These are phyloP conservation scores for Acrossocheilus fasciatus DNA, from an alignment of 2,797 vertebrate genomes.

Conservation along the genomic window DNA sequence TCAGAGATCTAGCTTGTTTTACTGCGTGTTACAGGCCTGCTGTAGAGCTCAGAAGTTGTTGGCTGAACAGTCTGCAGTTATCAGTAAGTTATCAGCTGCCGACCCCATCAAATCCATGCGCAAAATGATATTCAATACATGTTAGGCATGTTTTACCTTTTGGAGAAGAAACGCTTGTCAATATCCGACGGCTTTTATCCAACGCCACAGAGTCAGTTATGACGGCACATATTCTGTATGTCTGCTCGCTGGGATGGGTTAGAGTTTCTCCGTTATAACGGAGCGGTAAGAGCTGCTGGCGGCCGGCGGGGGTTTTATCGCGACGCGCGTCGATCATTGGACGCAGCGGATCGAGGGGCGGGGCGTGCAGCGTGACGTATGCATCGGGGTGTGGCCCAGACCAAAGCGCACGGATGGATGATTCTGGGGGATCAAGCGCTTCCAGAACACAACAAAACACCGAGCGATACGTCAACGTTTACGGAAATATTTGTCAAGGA, in stretches of 20 bases:
- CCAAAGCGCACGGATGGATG: conserved; percentile 59
- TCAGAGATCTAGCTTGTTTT: neutral
- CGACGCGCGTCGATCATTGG: conserved; percentile 74
- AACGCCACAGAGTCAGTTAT: conserved; percentile 48
- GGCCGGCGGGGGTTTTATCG: conserved; percentile 74
- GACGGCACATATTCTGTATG: neutral
- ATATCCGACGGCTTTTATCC: conserved; percentile 70
- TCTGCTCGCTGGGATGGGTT: conserved; percentile 16
- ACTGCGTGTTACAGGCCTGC: neutral
- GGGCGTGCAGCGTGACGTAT: conserved; percentile 63
- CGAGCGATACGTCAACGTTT: conserved; percentile 65
- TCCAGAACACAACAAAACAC: conserved; percentile 60
- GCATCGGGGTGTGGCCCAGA: conserved; percentile 43
- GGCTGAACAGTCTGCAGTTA: conserved; percentile 3
- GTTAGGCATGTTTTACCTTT: conserved; percentile 46
- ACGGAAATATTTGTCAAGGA: conserved; percentile 77
- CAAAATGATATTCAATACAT: neutral
- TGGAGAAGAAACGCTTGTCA: conserved; percentile 12
- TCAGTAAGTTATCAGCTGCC: neutral
- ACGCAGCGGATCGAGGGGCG: conserved; percentile 56
- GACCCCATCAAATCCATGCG: neutral
- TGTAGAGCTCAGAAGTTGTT: neutral
- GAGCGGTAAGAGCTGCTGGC: conserved; percentile 65
- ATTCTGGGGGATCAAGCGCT: conserved; percentile 64
- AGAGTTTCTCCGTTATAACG: conserved; percentile 23